These are phyloP conservation scores for Hippoglossus hippoglossus DNA, from an alignment of 2,797 vertebrate genomes.

Conservation along the genomic window DNA sequence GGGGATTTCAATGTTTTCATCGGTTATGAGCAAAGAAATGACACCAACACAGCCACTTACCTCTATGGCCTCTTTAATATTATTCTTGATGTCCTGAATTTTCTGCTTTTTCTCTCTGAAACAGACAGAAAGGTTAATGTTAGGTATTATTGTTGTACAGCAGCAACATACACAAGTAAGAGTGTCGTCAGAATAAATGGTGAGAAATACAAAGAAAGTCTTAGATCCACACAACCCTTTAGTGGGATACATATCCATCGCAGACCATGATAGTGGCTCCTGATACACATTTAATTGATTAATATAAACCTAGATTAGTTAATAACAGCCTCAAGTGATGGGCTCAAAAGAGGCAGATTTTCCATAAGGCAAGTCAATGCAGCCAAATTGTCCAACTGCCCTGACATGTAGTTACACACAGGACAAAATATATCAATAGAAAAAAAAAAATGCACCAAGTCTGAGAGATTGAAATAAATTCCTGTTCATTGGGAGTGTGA, in stretches of 20 bases:
- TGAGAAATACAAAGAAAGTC: background rate
- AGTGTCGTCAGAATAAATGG: background rate
- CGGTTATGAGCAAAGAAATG: background rate
- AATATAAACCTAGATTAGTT: background rate
- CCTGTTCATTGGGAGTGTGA: too few species aligned
- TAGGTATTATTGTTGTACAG: background rate
- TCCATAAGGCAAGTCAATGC: background rate
- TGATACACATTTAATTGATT: background rate
- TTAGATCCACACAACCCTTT: background rate
- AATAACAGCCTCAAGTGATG: too few species aligned
- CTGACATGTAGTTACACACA: background rate
- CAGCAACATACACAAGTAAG: background rate
- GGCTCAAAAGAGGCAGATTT: background rate
- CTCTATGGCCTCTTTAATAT: slow-evolving; percentile 99
- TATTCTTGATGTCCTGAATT: slow-evolving; percentile 99
- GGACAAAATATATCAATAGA: too few species aligned
- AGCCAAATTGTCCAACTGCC: background rate
- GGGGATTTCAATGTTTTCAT: background rate
- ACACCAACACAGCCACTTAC: slow-evolving; percentile 75
- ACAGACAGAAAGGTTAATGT: slow-evolving; percentile 42
- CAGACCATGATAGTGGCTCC: too few species aligned
- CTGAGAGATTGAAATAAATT: too few species aligned
- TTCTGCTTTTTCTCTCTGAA: slow-evolving; percentile 97
- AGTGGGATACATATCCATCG: background rate
- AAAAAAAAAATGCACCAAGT: too few species aligned